Evolutionary conservation across 2,113 vertebrate genomes (phyloP).

Genomic region (Misgurnus mizolepis): DNA sequence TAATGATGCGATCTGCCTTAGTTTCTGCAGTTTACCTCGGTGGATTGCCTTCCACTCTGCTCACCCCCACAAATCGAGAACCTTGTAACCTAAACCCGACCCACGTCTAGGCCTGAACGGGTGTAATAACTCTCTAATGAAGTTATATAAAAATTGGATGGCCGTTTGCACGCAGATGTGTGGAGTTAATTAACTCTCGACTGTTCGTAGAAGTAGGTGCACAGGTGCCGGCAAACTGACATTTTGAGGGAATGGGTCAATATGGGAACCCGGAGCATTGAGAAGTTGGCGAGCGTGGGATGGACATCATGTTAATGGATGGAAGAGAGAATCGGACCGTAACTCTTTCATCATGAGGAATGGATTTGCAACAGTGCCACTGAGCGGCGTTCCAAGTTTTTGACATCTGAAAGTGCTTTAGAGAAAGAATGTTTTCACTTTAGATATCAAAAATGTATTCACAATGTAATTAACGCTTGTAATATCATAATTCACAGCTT

Average conservation of each 20-base stretch:
- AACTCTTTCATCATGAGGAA: slow-evolving; percentile 6
- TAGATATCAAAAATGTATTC: not conserved
- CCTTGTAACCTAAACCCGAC: slow-evolving; percentile 19
- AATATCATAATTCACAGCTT: not conserved
- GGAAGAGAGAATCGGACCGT: slow-evolving; percentile 7
- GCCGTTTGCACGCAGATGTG: slow-evolving; percentile 64
- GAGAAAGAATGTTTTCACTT: not conserved
- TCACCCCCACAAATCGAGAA: slow-evolving; percentile 14
- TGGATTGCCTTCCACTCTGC: slow-evolving; percentile 41
- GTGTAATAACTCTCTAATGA: slow-evolving; percentile 66
- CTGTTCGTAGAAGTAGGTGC: slow-evolving; percentile 51
- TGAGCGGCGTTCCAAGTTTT: not conserved
- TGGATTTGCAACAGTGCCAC: not conserved
- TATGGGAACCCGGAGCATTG: slow-evolving; percentile 19
- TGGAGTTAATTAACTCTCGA: slow-evolving; percentile 64
- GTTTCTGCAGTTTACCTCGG: slow-evolving; percentile 43
- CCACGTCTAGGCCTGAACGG: slow-evolving; percentile 45
- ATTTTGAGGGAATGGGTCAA: slow-evolving; percentile 45
- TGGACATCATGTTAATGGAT: slow-evolving; percentile 34
- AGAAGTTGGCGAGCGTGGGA: slow-evolving; percentile 12
- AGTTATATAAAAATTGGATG: slow-evolving; percentile 59
- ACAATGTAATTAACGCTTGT: not conserved
- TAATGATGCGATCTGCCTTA: too few species aligned
- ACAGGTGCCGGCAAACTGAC: slow-evolving; percentile 47
- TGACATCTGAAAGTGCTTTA: not conserved